Conservation (phyloP, 2,113 vertebrate species). For the Hylia prasina region DNA sequence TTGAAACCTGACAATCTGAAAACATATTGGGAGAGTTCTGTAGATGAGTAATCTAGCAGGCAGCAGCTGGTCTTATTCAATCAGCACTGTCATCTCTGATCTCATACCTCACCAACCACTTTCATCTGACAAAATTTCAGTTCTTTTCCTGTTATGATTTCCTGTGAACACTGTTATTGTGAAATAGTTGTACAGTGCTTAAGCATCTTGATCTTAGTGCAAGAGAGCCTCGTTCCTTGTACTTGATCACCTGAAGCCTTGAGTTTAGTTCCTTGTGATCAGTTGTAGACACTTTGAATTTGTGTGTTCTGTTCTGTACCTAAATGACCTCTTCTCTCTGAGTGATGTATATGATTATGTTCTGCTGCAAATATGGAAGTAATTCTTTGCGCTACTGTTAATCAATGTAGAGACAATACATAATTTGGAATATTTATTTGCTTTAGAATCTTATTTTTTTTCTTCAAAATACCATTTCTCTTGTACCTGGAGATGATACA, state of each 20-base stretch:
- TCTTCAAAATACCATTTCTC: background rate
- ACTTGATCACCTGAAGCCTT: background rate
- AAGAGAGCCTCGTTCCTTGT: background rate
- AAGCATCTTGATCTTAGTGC: background rate
- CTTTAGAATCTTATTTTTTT: background rate
- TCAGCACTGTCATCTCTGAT: background rate
- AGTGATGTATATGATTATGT: background rate
- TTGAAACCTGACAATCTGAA: background rate
- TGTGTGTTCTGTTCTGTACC: background rate
- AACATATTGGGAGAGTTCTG: background rate
- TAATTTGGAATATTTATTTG: background rate
- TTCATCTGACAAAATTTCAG: background rate
- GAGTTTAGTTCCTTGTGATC: background rate
- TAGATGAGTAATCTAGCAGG: conserved; percentile 2
- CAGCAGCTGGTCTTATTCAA: background rate
- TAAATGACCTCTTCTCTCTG: background rate
- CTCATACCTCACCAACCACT: background rate
- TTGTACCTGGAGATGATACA: fast-evolving
- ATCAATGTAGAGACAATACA: background rate
- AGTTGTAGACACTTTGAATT: background rate
- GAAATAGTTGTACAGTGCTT: background rate
- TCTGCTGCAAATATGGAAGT: background rate
- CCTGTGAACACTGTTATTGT: background rate
- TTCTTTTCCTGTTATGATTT: background rate
- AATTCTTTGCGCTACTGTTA: background rate